Percentiles rank a stretch among this genome's conserved stretches.
phyloP scores from a whole-genome alignment of 2,797 vertebrate species.

The Sciurus vulgaris region DNA sequence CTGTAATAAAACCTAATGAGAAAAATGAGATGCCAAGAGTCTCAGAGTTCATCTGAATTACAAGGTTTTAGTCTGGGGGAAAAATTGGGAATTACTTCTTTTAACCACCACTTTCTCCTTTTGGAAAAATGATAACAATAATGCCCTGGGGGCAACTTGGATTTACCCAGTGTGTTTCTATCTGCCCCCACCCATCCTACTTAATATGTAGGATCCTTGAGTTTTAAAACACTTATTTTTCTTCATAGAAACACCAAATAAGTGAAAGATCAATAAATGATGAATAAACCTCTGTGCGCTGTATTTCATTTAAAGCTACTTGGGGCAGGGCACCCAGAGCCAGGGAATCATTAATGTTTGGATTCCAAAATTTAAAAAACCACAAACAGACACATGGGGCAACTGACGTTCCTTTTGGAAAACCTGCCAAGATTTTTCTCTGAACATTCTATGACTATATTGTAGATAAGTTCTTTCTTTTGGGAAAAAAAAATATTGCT shows the following conservation, averaged over 20 bases:
- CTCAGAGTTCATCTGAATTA: conserved; percentile 62
- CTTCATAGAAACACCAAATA: conserved; percentile 30
- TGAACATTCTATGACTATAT: background rate
- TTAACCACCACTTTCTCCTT: background rate
- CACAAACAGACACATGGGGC: background rate
- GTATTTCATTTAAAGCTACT: conserved; percentile 32
- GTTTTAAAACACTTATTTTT: conserved; percentile 22
- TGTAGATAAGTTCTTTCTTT: background rate
- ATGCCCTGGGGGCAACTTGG: background rate
- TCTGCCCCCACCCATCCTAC: background rate
- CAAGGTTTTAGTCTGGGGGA: conserved; percentile 44
- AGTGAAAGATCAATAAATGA: conserved; percentile 24
- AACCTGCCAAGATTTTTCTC: conserved; percentile 10
- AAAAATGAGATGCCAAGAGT: conserved; percentile 72
- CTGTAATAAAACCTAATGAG: conserved; percentile 80
- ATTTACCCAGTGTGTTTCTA: background rate
- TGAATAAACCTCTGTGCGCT: background rate
- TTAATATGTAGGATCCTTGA: conserved; percentile 22
- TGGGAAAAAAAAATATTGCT: background rate
- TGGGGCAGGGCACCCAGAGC: background rate
- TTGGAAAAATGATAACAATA: background rate
- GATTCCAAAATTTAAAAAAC: background rate
- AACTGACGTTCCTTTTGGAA: conserved; percentile 39
- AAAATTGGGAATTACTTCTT: background rate
- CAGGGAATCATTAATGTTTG: conserved; percentile 34